Evolutionary conservation across 1,140 invertebrate species (phyloP).

Genomic region (Parapsyche elsis): DNA sequence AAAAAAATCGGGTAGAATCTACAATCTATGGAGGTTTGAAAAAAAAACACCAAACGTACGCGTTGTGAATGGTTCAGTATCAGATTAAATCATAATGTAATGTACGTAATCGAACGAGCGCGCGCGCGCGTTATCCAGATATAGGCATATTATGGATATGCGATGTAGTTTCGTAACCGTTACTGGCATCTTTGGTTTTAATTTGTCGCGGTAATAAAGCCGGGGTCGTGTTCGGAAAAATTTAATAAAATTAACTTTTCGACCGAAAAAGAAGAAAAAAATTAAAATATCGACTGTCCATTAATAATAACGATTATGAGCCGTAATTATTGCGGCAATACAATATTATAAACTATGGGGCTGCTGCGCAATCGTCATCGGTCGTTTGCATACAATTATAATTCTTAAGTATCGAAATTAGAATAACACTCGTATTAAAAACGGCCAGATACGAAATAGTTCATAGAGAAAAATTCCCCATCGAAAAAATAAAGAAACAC

Average conservation of each 20-base stretch:
- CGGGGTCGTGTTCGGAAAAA: not conserved
- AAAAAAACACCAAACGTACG: too few species aligned
- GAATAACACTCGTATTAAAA: not conserved
- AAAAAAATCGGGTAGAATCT: too few species aligned
- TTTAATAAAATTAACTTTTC: not conserved
- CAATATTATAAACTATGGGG: slow-evolving; percentile 1
- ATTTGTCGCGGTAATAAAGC: not conserved
- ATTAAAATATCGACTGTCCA: not conserved
- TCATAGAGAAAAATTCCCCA: too few species aligned
- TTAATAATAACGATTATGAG: slow-evolving; percentile 5
- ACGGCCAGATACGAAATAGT: not conserved
- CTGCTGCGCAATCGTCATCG: not conserved
- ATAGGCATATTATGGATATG: not conserved
- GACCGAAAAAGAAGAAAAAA: not conserved
- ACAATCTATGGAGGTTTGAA: too few species aligned
- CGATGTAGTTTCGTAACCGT: not conserved
- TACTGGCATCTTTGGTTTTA: not conserved
- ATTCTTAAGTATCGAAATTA: not conserved
- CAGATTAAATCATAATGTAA: too few species aligned
- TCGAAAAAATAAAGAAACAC: too few species aligned
- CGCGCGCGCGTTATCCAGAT: too few species aligned
- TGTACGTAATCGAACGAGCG: too few species aligned
- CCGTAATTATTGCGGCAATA: not conserved
- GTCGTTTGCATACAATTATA: not conserved
- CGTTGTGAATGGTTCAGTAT: too few species aligned